These are phyloP conservation scores for Sphenodon punctatus DNA, from an alignment of 2,797 vertebrate species.

Conservation along the genomic window DNA sequence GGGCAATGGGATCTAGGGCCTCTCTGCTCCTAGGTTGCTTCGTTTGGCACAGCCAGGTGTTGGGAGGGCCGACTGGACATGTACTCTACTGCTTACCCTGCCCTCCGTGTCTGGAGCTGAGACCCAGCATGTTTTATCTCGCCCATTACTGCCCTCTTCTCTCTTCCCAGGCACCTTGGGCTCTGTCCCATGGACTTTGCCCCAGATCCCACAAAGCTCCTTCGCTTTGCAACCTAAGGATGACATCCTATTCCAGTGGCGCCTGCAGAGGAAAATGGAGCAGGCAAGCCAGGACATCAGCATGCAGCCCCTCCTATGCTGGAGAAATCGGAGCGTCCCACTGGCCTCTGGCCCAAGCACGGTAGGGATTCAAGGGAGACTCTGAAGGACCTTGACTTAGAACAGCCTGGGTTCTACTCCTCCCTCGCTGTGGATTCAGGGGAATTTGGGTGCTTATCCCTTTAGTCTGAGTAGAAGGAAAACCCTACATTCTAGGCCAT, in stretches of 20 bases:
- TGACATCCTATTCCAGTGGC: constrained; percentile 92
- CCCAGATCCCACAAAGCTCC: not conserved
- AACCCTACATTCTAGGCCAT: no score
- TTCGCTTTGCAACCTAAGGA: constrained; percentile 73
- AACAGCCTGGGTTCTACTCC: no score
- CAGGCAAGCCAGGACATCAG: constrained; percentile 61
- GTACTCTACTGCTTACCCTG: no score
- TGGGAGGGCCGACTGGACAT: no score
- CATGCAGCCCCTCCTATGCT: not conserved
- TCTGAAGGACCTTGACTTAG: no score
- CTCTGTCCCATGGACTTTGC: not conserved
- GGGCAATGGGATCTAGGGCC: no score
- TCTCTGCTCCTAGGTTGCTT: no score
- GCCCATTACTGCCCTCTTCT: not conserved
- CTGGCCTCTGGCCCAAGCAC: not conserved
- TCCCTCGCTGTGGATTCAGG: no score
- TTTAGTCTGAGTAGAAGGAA: no score
- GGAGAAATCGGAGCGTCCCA: not conserved
- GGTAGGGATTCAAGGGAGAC: not conserved
- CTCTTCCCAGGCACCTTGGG: not conserved
- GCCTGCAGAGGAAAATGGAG: constrained; percentile 88
- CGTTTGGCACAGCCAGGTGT: no score
- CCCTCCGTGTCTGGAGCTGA: no score
- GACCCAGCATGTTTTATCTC: not conserved
- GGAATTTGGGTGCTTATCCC: no score